A percentile compares a stretch with the other conserved stretches of the same genome.
phyloP scores from a whole-genome alignment of 2,888 invertebrate species.

The Macrophya alboannulata region DNA sequence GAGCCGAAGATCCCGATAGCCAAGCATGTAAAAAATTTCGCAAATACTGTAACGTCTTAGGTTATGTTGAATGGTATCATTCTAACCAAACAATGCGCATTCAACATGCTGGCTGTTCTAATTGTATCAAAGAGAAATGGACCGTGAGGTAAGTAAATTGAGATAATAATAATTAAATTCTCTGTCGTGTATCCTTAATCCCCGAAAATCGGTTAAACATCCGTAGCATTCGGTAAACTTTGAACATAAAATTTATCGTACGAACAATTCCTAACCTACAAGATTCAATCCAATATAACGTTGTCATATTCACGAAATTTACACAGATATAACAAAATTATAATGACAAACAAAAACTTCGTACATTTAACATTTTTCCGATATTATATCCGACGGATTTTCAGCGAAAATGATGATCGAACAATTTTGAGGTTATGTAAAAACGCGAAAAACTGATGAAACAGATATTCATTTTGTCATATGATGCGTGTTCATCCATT shows the following conservation, averaged over 20 bases:
- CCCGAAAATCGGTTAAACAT: too few species aligned
- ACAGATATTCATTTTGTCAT: background rate
- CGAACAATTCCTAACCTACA: background rate
- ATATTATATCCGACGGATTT: background rate
- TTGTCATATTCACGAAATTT: background rate
- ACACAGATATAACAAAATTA: background rate
- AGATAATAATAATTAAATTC: background rate
- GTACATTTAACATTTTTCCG: background rate
- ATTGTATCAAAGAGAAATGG: constrained; percentile 12
- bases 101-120: background rate
- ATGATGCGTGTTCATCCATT: background rate
- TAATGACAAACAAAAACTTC: background rate
- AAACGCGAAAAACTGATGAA: background rate
- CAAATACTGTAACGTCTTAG: background rate
- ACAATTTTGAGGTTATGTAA: background rate
- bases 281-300: background rate
- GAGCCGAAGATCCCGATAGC: background rate
- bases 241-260: background rate
- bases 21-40: background rate
- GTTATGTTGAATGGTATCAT: background rate
- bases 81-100: background rate
- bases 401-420: background rate
- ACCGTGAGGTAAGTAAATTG: constrained; percentile 16
- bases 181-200: background rate
- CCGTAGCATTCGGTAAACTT: background rate